Percentiles rank a stretch among this genome's conserved stretches.
These are phyloP conservation scores for Drosophila mayaguana DNA, from an alignment of 2,888 invertebrate species.

Conservation along the genomic window DNA sequence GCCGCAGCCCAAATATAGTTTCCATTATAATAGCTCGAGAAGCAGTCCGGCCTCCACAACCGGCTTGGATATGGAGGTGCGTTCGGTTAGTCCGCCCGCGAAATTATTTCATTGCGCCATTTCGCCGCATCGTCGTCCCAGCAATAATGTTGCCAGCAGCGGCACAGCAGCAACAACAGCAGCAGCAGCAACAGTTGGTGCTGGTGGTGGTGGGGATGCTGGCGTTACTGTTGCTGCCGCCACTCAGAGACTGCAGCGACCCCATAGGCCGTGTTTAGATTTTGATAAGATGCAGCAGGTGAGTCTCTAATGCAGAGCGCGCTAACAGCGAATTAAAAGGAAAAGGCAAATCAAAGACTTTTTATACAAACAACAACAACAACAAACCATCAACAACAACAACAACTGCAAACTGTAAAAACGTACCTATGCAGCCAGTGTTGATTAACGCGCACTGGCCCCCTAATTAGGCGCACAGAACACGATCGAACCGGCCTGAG, in stretches of 20 bases:
- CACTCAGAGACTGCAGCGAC: slow-evolving; percentile 86
- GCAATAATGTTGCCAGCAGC: slow-evolving; percentile 54
- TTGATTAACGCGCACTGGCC: slow-evolving; percentile 37
- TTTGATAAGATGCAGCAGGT: slow-evolving; percentile 99
- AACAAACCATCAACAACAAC: slow-evolving; percentile 40
- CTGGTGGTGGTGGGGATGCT: slow-evolving; percentile 33
- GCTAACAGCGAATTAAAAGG: slow-evolving; percentile 56
- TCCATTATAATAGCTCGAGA: slow-evolving; percentile 84
- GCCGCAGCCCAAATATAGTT: slow-evolving; percentile 84
- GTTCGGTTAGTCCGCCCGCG: slow-evolving; percentile 86
- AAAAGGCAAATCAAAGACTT: slow-evolving; percentile 75
- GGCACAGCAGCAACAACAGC: slow-evolving; percentile 22
- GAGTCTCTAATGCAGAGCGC: slow-evolving; percentile 85
- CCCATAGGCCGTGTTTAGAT: slow-evolving; percentile 95
- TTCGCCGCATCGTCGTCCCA: slow-evolving; percentile 87
- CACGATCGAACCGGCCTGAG: slow-evolving; percentile 33
- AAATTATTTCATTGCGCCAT: slow-evolving; percentile 87
- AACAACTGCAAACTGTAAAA: slow-evolving; percentile 46
- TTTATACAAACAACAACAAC: slow-evolving; percentile 65
- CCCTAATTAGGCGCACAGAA: slow-evolving; percentile 52
- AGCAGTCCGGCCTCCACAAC: slow-evolving; percentile 85
- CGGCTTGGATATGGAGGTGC: slow-evolving; percentile 84
- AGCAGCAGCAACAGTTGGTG: slow-evolving; percentile 29
- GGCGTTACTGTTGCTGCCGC: slow-evolving; percentile 62
- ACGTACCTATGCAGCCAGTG: slow-evolving; percentile 53